phyloP scores from a whole-genome alignment of 2,113 vertebrate genomes.

The Myodes glareolus region DNA sequence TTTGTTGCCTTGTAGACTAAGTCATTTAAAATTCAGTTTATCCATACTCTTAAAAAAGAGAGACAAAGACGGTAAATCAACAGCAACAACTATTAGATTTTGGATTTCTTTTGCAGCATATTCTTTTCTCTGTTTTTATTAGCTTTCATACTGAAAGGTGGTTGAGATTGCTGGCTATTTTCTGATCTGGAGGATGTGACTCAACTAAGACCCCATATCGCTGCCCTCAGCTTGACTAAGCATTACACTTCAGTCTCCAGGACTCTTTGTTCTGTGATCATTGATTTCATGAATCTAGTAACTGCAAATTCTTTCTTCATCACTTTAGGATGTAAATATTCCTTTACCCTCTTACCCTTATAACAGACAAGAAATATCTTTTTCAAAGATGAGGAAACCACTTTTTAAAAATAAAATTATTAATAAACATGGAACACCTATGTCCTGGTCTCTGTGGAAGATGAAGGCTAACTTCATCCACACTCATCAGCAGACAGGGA shows the following conservation, averaged over 20 bases:
- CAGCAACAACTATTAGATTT: background rate
- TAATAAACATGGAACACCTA: background rate
- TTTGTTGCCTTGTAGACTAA: background rate
- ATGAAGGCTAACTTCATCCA: background rate
- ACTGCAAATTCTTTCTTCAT: background rate
- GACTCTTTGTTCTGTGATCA: background rate
- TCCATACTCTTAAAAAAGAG: background rate
- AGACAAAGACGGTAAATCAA: background rate
- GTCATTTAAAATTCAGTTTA: background rate
- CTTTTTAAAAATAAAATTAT: background rate
- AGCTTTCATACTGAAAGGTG: background rate
- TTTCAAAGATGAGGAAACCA: background rate
- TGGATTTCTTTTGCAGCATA: background rate
- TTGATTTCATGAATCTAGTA: background rate
- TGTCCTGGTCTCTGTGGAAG: background rate
- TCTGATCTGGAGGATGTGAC: background rate
- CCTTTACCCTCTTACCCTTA: background rate
- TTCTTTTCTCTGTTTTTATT: background rate
- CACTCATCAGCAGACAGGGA: background rate
- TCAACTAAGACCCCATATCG: background rate
- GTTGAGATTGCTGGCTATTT: background rate
- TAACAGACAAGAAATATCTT: background rate
- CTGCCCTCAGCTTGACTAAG: background rate
- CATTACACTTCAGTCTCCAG: background rate
- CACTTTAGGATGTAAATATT: background rate